Conservation (phyloP, 2,888 invertebrate genomes). For the Aquatica leii region DNA sequence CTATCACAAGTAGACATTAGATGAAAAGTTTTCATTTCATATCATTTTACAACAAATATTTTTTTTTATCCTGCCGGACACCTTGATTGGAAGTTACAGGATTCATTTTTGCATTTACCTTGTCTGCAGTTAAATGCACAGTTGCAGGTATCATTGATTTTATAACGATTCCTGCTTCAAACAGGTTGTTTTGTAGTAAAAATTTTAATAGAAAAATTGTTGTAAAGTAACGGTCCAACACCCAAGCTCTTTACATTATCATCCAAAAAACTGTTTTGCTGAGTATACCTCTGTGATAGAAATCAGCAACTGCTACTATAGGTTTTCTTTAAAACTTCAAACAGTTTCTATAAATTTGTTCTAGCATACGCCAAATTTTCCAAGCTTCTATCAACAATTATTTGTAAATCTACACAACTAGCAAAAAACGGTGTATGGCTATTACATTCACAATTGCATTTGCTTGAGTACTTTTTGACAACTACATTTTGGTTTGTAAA, state of each 20-base stretch:
- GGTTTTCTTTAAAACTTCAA: constrained; percentile 11
- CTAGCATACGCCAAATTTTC: constrained; percentile 16
- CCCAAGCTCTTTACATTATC: no score
- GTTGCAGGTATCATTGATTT: no score
- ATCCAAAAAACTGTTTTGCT: constrained; percentile 35
- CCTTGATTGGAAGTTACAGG: background rate
- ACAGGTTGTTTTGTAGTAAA: background rate
- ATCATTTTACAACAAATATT: background rate
- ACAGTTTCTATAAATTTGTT: constrained; percentile 6
- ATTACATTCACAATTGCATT: no score
- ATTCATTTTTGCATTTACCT: background rate
- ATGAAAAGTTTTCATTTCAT: background rate
- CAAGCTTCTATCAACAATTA: constrained; percentile 35
- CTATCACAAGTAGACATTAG: background rate
- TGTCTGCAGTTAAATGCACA: background rate
- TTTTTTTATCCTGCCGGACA: background rate
- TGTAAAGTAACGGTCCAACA: no score
- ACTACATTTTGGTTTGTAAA: constrained; percentile 33
- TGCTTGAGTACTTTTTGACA: constrained; percentile 31
- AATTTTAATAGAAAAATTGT: background rate
- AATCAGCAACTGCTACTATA: constrained; percentile 28
- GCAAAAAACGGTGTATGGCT: constrained; percentile 23
- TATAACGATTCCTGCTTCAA: background rate
- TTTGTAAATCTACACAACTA: constrained; percentile 33
- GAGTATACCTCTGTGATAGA: constrained; percentile 22